A percentile compares a stretch with the other conserved stretches of the same genome.
Evolutionary conservation across 2,888 invertebrate species (phyloP).

Genomic region (Drosophila nigricruria): DNA sequence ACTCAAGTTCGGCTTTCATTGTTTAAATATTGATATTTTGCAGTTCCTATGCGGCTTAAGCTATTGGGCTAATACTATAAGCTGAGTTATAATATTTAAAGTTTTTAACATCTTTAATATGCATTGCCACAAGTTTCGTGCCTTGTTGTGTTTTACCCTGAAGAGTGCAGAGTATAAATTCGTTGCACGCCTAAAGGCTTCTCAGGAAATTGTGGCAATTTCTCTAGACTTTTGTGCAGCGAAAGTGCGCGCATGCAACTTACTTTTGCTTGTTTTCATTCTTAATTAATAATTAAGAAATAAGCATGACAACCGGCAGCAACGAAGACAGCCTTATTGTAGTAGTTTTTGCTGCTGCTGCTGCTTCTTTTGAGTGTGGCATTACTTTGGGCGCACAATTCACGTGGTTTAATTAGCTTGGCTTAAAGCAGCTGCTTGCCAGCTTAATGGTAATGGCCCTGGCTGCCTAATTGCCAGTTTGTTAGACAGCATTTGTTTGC

Average conservation of each 20-base stretch:
- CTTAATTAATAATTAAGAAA: slow-evolving; percentile 81
- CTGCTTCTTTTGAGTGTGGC: slow-evolving; percentile 55
- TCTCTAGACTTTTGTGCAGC: slow-evolving; percentile 58
- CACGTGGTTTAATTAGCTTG: slow-evolving; percentile 69
- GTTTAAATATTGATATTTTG: neutral
- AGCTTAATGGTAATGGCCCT: slow-evolving; percentile 55
- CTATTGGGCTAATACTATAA: too few relatives aligned
- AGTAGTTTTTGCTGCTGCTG: slow-evolving; percentile 13
- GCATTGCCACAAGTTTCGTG: neutral
- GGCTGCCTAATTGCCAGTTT: slow-evolving; percentile 63
- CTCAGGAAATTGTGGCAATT: slow-evolving; percentile 75
- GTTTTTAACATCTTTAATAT: too few relatives aligned
- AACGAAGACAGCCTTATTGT: slow-evolving; percentile 40
- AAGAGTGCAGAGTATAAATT: slow-evolving; percentile 16
- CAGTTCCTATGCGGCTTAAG: too few relatives aligned
- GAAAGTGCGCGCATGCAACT: slow-evolving; percentile 72
- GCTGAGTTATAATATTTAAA: too few relatives aligned
- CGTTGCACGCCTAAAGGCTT: slow-evolving; percentile 65
- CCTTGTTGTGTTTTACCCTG: neutral
- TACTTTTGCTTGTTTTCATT: slow-evolving; percentile 76
- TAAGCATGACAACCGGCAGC: slow-evolving; percentile 65
- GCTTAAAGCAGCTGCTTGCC: slow-evolving; percentile 54
- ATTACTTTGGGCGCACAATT: slow-evolving; percentile 68
- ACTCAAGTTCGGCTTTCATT: neutral
- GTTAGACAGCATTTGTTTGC: slow-evolving; percentile 17